These are phyloP conservation scores for Prolemur simus DNA, from an alignment of 2,113 vertebrate genomes.

Conservation along the genomic window DNA sequence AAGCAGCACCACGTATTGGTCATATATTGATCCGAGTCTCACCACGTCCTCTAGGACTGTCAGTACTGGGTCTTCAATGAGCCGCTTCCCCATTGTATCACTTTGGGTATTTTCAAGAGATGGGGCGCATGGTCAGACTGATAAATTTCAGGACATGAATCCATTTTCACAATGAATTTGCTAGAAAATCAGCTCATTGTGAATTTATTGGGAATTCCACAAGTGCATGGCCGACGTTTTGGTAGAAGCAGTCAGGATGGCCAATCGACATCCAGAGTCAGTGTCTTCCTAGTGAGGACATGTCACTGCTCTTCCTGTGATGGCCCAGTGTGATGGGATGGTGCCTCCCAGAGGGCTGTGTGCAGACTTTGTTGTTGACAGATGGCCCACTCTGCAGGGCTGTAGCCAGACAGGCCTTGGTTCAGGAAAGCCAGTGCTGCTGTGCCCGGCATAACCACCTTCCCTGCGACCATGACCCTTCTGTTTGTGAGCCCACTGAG, in stretches of 20 bases:
- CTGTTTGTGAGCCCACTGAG: background rate
- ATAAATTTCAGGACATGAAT: background rate
- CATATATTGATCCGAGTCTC: background rate
- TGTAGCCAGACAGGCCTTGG: background rate
- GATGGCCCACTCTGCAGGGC: background rate
- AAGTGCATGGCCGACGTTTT: background rate
- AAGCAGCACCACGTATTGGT: background rate
- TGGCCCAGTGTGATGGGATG: background rate
- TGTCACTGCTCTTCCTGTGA: background rate
- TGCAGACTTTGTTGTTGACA: background rate
- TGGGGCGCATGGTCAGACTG: background rate
- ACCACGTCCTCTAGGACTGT: background rate
- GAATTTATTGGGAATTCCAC: background rate
- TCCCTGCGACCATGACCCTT: background rate
- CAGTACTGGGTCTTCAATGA: background rate
- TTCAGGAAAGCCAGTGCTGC: no score
- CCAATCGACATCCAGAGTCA: background rate
- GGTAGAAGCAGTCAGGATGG: background rate
- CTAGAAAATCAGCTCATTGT: background rate
- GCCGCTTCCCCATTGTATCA: background rate
- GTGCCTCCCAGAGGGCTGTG: background rate
- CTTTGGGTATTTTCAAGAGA: background rate
- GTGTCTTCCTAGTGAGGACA: background rate
- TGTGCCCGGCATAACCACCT: background rate
- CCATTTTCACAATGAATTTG: background rate